Conservation (phyloP, 2,113 vertebrate species). For the Theristicus caerulescens region DNA sequence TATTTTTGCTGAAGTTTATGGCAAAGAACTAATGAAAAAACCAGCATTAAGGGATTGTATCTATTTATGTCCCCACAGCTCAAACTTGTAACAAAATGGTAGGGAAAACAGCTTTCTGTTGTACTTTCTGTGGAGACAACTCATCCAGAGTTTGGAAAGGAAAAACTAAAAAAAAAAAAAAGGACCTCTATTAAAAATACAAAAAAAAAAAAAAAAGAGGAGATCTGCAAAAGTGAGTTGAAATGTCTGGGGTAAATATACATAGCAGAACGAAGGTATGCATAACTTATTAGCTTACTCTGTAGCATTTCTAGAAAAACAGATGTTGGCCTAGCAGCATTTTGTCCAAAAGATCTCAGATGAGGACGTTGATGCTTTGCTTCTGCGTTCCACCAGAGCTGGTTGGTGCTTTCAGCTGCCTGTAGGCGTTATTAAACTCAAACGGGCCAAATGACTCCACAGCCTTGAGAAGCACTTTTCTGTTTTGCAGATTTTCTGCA, state of each 20-base stretch:
- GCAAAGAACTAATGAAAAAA: background rate
- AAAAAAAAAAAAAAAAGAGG: background rate
- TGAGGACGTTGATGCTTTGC: background rate
- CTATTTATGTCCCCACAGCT: background rate
- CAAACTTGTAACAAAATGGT: background rate
- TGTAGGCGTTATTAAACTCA: background rate
- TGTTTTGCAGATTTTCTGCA: background rate
- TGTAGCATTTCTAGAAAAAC: background rate
- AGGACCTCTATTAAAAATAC: accelerated
- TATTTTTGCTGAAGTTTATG: background rate
- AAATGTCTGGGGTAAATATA: background rate
- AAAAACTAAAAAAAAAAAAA: background rate
- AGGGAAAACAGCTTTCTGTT: background rate
- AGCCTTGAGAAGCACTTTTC: background rate
- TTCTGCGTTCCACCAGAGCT: background rate
- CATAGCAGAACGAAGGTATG: background rate
- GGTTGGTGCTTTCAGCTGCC: background rate
- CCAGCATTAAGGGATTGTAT: background rate
- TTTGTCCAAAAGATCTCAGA: background rate
- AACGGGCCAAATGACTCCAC: background rate
- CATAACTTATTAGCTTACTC: background rate
- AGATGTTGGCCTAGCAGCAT: background rate
- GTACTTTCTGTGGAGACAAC: background rate
- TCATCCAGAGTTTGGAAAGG: background rate
- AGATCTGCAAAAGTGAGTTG: background rate